phyloP scores from a whole-genome alignment of 1,140 invertebrate genomes.

The Drosophila malerkotliana region DNA sequence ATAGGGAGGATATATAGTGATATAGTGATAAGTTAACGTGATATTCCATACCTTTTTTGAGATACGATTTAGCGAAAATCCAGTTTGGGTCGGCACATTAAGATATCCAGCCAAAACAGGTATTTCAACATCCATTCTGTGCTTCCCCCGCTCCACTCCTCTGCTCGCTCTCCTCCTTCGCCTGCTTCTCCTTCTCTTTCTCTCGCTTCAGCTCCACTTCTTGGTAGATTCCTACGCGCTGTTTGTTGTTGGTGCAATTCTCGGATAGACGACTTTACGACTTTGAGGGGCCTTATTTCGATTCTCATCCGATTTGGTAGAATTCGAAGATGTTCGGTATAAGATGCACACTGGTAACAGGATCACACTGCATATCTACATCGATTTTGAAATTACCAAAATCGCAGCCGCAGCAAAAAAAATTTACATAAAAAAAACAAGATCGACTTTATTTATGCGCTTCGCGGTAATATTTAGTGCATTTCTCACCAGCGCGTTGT shows the following conservation, averaged over 20 bases:
- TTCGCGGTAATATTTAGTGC: conserved; percentile 6
- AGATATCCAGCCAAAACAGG: conserved; percentile 83
- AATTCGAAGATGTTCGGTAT: not conserved
- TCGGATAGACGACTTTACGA: not conserved
- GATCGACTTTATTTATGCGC: conserved; percentile 67
- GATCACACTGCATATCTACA: conserved; percentile 72
- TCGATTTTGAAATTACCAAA: conserved; percentile 31
- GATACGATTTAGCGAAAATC: conserved; percentile 83
- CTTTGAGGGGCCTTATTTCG: not conserved
- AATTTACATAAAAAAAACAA: conserved; percentile 48
- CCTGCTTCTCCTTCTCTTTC: conserved; percentile 17
- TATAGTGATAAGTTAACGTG: not conserved
- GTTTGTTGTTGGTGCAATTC: conserved; percentile 20
- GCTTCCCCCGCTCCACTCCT: conserved; percentile 38
- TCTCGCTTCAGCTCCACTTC: not conserved
- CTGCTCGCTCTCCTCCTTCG: conserved; percentile 43
- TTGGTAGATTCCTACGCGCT: not conserved
- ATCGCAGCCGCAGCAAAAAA: conserved; percentile 47
- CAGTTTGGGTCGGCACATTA: conserved; percentile 83
- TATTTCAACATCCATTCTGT: conserved; percentile 83
- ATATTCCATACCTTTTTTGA: conserved; percentile 79
- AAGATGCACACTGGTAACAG: conserved; percentile 28
- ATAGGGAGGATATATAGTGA: not conserved
- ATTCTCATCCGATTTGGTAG: conserved; percentile 15
- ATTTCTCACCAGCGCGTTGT: not conserved